A percentile compares a stretch with the other conserved stretches of the same genome.
phyloP scores from a whole-genome alignment of 1,140 invertebrate genomes.

The Propsilocerus akamusi region DNA sequence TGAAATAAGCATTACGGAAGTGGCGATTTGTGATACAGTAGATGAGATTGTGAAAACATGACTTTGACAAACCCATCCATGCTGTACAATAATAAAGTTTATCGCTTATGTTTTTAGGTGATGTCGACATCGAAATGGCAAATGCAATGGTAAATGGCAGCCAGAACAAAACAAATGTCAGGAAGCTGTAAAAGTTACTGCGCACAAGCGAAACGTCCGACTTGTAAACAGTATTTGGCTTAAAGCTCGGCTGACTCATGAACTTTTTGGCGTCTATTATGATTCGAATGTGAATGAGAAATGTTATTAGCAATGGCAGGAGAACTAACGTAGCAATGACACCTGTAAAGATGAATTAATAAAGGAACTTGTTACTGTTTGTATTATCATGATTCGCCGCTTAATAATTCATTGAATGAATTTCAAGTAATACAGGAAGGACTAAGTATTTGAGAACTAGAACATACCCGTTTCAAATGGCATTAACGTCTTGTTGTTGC shows the following conservation, averaged over 20 bases:
- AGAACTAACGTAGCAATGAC: slow-evolving; percentile 32
- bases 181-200: slow-evolving; percentile 42
- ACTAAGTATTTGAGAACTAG: neutral
- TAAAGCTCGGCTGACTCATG: slow-evolving; percentile 31
- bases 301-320: slow-evolving; percentile 29
- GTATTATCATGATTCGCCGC: neutral
- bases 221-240: slow-evolving; percentile 37
- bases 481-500: neutral
- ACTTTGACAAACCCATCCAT: slow-evolving; percentile 49
- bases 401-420: neutral
- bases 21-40: slow-evolving; percentile 44
- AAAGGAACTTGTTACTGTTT: neutral
- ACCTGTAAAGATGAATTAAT: slow-evolving; percentile 24
- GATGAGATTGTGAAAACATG: slow-evolving; percentile 43
- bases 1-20: slow-evolving; percentile 55
- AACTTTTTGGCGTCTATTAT: slow-evolving; percentile 9
- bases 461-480: neutral
- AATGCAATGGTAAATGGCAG: slow-evolving; percentile 35
- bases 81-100: slow-evolving; percentile 39
- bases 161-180: slow-evolving; percentile 45
- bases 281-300: slow-evolving; percentile 28
- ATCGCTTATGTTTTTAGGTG: slow-evolving; percentile 28
- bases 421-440: neutral
- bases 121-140: slow-evolving; percentile 22
- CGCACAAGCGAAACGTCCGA: slow-evolving; percentile 41